Percentiles rank a stretch among this genome's conserved stretches.
These are phyloP conservation scores for Acanthornis magna DNA, from an alignment of 2,797 vertebrate species.

Conservation along the genomic window DNA sequence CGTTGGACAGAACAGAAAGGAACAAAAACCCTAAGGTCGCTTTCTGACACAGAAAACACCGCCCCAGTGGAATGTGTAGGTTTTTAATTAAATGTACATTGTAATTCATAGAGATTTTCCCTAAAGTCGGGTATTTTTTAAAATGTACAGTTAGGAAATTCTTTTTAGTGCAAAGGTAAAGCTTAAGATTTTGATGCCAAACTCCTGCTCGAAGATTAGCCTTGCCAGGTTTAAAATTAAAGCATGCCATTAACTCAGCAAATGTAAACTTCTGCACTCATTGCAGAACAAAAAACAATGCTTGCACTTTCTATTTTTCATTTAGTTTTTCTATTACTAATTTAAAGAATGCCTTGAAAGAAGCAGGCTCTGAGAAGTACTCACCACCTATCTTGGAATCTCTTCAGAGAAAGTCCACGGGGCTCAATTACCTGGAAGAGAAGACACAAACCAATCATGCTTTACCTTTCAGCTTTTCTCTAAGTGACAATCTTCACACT, in stretches of 20 bases:
- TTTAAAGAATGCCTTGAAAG: not conserved
- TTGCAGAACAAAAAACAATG: not conserved
- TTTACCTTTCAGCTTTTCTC: not conserved
- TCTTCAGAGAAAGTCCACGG: slow-evolving; percentile 8
- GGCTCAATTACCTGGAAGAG: not conserved
- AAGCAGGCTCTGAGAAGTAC: not conserved
- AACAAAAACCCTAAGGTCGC: too few species aligned
- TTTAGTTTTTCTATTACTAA: not conserved
- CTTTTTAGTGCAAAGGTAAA: not conserved
- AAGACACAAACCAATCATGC: slow-evolving; percentile 12
- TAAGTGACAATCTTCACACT: not conserved
- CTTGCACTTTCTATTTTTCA: not conserved
- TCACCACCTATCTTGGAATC: slow-evolving; percentile 63
- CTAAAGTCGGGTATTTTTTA: not conserved
- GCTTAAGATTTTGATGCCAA: not conserved
- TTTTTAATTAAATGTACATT: not conserved
- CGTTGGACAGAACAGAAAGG: not conserved
- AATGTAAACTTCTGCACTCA: not conserved
- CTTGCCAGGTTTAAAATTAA: not conserved
- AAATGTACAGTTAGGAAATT: not conserved
- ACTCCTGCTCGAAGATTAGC: not conserved
- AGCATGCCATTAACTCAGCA: not conserved
- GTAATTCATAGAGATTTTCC: not conserved
- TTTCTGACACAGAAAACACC: not conserved
- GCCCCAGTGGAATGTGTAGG: not conserved